Percentiles rank a stretch among this genome's conserved stretches.
phyloP scores from a whole-genome alignment of 2,113 vertebrate genomes.

The Holacanthus passer region DNA sequence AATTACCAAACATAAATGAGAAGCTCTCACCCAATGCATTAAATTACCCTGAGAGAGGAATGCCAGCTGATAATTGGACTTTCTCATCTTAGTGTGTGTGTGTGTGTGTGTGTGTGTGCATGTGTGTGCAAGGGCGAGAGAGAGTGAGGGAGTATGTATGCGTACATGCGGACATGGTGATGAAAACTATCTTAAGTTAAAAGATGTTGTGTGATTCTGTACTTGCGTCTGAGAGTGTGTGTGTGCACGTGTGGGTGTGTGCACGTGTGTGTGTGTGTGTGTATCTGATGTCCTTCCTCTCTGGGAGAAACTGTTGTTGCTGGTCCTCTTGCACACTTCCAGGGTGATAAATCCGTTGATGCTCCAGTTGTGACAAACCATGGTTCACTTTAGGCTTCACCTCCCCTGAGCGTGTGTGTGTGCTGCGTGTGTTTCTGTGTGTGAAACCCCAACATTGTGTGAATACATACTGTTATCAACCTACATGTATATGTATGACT shows the following conservation, averaged over 20 bases:
- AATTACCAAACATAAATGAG: constrained; percentile 85
- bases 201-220: constrained; percentile 46
- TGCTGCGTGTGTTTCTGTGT: constrained; percentile 2
- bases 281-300: constrained; percentile 58
- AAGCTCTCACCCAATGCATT: constrained; percentile 83
- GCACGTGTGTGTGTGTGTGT: constrained; percentile 5
- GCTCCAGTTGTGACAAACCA: constrained; percentile 69
- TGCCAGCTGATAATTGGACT: constrained; percentile 82
- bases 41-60: constrained; percentile 82
- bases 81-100: constrained; percentile 69
- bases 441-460: constrained; percentile 1
- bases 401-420: constrained; percentile 43
- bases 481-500: constrained; percentile 20
- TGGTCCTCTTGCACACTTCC: constrained; percentile 46
- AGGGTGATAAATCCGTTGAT: constrained; percentile 66
- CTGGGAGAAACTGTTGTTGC: constrained; percentile 44
- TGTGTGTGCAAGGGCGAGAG: constrained; percentile 18
- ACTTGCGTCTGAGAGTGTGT: background rate
- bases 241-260: constrained; percentile 13
- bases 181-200: constrained; percentile 43
- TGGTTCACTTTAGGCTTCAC: constrained; percentile 56
- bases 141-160: background rate
- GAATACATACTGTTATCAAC: background rate
- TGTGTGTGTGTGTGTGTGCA: background rate
- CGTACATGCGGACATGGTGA: constrained; percentile 9